Evolutionary conservation across 2,113 vertebrate genomes (phyloP), one percentile per base, ranked within the genome.

Genomic region (Bos indicus): DNA sequence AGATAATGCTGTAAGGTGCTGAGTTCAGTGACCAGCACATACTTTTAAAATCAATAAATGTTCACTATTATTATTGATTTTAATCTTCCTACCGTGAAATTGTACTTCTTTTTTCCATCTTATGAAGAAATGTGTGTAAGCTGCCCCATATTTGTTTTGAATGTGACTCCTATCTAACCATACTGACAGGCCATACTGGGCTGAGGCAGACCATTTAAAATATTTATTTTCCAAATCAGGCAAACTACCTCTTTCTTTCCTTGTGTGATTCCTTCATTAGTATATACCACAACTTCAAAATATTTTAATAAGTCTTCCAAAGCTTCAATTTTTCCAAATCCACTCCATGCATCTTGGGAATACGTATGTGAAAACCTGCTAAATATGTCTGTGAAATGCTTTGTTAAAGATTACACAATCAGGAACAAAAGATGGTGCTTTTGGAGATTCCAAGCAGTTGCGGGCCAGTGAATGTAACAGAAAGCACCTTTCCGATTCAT

Each of bases 401-500:
- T 80, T 88, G 80, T 89, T 93, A 84, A 95, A 91, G 84, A 51
- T 60, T n/a, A 88, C 28, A 93, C 11, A 88, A 28, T 26, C 92
- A 96, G 33, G n/a, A 95, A 94, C 40, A 87, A 96, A 96, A 91
- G 51, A 83, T 5, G 48, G 77, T 59, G 40, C 46, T 97, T 56
- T 26, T 4, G 43, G 86, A 94, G 92, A 88, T 80, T 97, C 46
- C 6, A 59, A 71, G 84, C 77, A 85, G 90, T 91, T 88, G 87
- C 26, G 46, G 88, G 83, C 88, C 83, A 96, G 26, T 57, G 74
- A 88, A 59, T 40, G 25, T 94, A 84, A 97, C 60, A 95, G 77
- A 97, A 86, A 94, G 94, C 57, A 84, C 36, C 78, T 92, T 97
- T 96, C 93, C 88, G 94, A 88, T 84, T 85, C 56, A 84, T 84